A percentile compares a stretch with the other conserved stretches of the same genome.
Conservation (phyloP, 2,888 invertebrate species). For the Cheilosia scutellata region DNA sequence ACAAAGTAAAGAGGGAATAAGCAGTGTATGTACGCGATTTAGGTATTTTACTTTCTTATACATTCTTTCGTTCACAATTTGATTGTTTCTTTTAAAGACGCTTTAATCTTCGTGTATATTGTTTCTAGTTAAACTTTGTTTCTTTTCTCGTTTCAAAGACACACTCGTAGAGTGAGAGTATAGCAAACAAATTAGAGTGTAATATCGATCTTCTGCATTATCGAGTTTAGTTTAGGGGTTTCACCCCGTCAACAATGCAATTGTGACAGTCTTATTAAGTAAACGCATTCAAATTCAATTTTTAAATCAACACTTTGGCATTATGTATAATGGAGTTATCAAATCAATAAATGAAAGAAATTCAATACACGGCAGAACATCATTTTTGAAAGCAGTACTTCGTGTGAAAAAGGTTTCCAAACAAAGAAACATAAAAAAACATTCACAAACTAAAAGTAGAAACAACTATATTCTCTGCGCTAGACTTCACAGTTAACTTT, state of each 20-base stretch:
- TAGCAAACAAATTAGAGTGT: conserved; percentile 7
- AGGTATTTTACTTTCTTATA: conserved; percentile 20
- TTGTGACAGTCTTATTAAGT: conserved; percentile 26
- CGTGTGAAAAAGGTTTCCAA: too few relatives aligned
- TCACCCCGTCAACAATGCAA: conserved; percentile 4
- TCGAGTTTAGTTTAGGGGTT: conserved; percentile 27
- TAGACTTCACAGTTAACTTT: conserved; percentile 81
- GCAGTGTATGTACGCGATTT: conserved; percentile 44
- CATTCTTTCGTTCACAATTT: conserved; percentile 30
- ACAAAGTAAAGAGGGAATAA: conserved; percentile 1
- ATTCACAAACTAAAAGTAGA: neutral
- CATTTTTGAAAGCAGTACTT: too few relatives aligned
- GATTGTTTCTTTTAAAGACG: conserved; percentile 17
- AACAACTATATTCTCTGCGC: conserved; percentile 2
- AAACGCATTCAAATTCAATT: conserved; percentile 24
- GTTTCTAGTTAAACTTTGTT: neutral
- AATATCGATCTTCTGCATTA: conserved; percentile 10
- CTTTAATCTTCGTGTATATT: conserved; percentile 18
- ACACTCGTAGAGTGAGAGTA: conserved; percentile 52
- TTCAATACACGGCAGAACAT: neutral
- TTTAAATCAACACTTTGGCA: conserved; percentile 24
- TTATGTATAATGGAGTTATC: conserved; percentile 49
- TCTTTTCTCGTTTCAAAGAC: neutral
- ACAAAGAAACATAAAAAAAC: too few relatives aligned
- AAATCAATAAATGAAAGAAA: conserved; percentile 53